phyloP scores from a whole-genome alignment of 2,797 vertebrate species.

The Hozukius guyotensis region DNA sequence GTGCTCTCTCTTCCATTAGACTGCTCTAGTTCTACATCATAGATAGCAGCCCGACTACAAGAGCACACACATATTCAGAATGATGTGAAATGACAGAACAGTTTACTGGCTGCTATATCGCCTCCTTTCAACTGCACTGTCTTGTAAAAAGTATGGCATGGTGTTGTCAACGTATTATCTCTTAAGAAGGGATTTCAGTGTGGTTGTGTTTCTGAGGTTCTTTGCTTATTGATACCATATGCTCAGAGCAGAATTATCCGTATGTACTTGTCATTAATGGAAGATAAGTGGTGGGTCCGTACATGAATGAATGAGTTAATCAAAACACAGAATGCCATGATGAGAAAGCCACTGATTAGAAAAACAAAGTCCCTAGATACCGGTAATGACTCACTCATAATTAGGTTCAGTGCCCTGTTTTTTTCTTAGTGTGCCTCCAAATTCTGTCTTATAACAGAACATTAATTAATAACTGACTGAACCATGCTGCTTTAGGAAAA shows the following conservation, averaged over 20 bases:
- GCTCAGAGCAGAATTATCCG: background rate
- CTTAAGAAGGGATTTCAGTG: background rate
- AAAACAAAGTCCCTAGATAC: constrained; percentile 42
- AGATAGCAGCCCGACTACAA: constrained; percentile 8
- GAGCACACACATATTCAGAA: constrained; percentile 39
- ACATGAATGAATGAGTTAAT: constrained; percentile 27
- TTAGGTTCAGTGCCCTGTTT: constrained; percentile 52
- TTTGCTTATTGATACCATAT: background rate
- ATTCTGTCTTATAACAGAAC: constrained; percentile 32
- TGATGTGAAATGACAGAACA: constrained; percentile 21
- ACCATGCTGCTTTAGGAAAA: constrained; percentile 38
- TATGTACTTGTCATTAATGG: background rate
- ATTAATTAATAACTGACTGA: constrained; percentile 51
- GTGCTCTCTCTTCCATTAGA: constrained; percentile 40
- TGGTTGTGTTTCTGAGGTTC: background rate
- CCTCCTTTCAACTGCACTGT: constrained; percentile 18
- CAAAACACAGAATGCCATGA: constrained; percentile 18
- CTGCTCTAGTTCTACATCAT: constrained; percentile 27
- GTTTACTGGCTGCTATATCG: background rate
- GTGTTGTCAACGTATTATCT: constrained; percentile 6
- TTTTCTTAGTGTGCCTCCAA: constrained; percentile 25
- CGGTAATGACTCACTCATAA: constrained; percentile 40
- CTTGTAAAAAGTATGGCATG: constrained; percentile 17
- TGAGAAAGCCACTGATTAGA: constrained; percentile 49
- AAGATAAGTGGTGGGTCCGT: constrained; percentile 13